These are phyloP conservation scores for Leptinotarsa peninsularis DNA, from an alignment of 2,888 invertebrate species.

Conservation along the genomic window DNA sequence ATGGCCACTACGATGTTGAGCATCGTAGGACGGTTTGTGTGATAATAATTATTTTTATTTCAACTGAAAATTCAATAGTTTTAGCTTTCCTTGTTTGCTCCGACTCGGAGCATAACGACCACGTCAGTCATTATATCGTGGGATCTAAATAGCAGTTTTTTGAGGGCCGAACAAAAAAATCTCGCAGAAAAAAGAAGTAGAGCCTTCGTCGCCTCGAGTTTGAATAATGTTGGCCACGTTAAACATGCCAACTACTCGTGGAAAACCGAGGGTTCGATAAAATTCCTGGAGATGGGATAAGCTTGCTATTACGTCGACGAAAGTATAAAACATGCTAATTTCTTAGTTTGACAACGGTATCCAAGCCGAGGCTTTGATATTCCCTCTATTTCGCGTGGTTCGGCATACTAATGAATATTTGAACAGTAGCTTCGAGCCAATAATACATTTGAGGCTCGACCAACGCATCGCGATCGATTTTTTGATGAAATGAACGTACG, in stretches of 20 bases:
- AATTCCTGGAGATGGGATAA: slow-evolving; percentile 7
- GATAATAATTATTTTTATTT: too few species aligned
- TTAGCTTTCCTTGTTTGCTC: too few species aligned
- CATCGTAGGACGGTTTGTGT: too few species aligned
- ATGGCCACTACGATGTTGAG: too few species aligned
- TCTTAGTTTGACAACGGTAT: slow-evolving; percentile 17
- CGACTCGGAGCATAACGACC: too few species aligned
- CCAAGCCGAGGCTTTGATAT: slow-evolving; percentile 1
- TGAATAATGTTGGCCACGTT: not conserved
- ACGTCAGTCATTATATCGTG: too few species aligned
- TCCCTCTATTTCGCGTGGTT: slow-evolving; percentile 3
- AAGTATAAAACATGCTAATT: slow-evolving; percentile 16
- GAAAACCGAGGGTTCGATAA: slow-evolving; percentile 5
- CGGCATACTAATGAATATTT: slow-evolving; percentile 14
- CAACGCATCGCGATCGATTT: not conserved
- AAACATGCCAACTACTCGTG: not conserved
- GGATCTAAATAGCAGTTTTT: too few species aligned
- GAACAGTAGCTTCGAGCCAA: not conserved
- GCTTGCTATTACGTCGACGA: not conserved
- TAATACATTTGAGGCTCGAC: not conserved
- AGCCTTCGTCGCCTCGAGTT: not conserved
- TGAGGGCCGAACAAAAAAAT: not conserved
- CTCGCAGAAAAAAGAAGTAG: not conserved
- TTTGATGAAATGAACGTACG: not conserved
- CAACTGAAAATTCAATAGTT: too few species aligned